Conservation (phyloP, 2,113 vertebrate genomes). For the Indicator maculatus region DNA sequence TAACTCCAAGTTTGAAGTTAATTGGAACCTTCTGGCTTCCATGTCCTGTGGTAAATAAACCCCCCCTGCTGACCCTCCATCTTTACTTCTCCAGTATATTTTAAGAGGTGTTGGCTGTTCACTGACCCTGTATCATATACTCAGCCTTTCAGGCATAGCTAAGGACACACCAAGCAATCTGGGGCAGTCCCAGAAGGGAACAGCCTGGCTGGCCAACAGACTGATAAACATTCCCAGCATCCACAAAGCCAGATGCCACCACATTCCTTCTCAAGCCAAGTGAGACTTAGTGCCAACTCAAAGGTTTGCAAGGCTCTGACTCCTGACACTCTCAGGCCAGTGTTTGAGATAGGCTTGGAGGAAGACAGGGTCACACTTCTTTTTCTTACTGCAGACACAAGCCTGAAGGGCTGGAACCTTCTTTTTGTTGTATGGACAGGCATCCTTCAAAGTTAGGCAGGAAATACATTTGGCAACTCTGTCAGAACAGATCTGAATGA, state of each 20-base stretch:
- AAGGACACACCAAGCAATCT: background rate
- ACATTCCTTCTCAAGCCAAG: background rate
- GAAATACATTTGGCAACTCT: background rate
- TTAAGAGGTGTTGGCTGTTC: background rate
- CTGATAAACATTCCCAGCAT: background rate
- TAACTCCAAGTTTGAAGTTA: background rate
- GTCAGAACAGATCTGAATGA: background rate
- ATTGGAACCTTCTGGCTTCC: background rate
- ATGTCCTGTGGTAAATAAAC: background rate
- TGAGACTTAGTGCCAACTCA: background rate
- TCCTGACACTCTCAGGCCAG: background rate
- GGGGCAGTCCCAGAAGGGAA: background rate
- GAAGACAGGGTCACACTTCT: fast-evolving
- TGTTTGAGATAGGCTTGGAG: background rate
- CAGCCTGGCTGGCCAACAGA: background rate
- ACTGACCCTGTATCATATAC: fast-evolving
- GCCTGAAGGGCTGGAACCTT: background rate
- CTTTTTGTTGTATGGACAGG: background rate
- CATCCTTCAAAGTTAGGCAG: background rate
- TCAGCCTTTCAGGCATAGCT: background rate
- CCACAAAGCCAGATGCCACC: background rate
- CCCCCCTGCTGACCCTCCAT: background rate
- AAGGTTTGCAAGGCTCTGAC: background rate
- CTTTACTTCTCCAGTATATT: background rate
- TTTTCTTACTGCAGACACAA: background rate